Evolutionary conservation across 1,140 invertebrate genomes (phyloP), one percentile per base, ranked within the genome.

Genomic region (Bacillus rossius): DNA sequence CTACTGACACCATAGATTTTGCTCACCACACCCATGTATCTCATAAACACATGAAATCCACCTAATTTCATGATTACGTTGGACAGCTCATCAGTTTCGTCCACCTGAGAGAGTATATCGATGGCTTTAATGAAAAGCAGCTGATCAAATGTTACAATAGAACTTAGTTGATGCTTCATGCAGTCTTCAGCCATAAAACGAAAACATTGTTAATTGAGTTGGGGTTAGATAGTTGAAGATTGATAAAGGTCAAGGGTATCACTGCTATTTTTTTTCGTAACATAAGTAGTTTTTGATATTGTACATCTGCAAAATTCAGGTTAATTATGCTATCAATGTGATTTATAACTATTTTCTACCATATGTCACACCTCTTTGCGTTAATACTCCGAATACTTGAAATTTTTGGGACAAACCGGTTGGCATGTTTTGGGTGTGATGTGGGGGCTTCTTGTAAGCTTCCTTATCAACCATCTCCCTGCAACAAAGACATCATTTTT

Each of bases 51-150:
- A 63, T 75, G 67, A 59, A 71, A 73, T 49, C 66, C 67, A 26
- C 68, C 65, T 29, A 69, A 55, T 42, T 64, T 59, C 4, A 51
- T 19, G 51, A 69, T 54, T 8, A 65, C 45, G 19, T 62, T 62
- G 34, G 20, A 50, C 23, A 67, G 43, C 8, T 43, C 40, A 20
- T 17, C 23, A 56, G 38, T n/a, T 47, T 51, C 26, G 51, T 16
- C 52, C 19, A 14, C 16, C 10, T 34, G 16, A 20, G 43, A 43
- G 63, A 74, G 62, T 29, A 76, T 75, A 68, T 75, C 71, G 49
- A 68, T 67, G 41, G 74, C 73, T 73, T 77, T 77, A 10, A 62
- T 60, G 64, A 73, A 77, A 8, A 67, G 47, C 7, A 62, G 66
- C 48, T 61, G 62, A 53, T 68, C 64, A 55, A 65, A 67, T 8